A percentile compares a stretch with the other conserved stretches of the same genome.
phyloP scores from a whole-genome alignment of 2,888 invertebrate species.

The Pterobdella sp. region DNA sequence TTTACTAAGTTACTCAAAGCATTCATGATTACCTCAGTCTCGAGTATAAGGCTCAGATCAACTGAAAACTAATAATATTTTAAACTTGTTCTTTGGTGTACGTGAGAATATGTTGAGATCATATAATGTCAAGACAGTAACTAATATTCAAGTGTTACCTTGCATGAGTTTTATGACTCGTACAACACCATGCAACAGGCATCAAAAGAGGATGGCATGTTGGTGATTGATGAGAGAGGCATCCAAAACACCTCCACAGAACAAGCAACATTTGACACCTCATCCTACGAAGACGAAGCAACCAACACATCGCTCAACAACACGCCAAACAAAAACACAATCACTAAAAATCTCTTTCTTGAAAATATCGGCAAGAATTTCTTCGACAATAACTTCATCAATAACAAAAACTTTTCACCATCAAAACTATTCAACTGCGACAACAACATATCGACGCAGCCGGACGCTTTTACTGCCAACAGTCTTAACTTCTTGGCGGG shows the following conservation, averaged over 20 bases:
- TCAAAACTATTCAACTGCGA: background rate
- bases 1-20: too few relatives aligned
- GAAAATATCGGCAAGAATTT: background rate
- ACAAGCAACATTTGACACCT: too few relatives aligned
- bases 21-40: too few relatives aligned
- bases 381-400: background rate
- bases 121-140: too few relatives aligned
- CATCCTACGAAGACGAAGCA: too few relatives aligned
- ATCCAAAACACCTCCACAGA: background rate
- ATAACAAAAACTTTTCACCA: background rate
- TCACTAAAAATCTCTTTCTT: background rate
- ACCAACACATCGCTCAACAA: background rate
- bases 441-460: slow-evolving; percentile 1
- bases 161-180: too few relatives aligned
- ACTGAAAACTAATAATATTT: background rate
- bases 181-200: too few relatives aligned
- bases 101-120: too few relatives aligned
- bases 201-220: too few relatives aligned
- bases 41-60: too few relatives aligned
- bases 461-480: background rate
- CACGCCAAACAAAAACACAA: background rate
- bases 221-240: background rate
- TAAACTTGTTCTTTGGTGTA: background rate
- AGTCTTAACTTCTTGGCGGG: slow-evolving; percentile 5
- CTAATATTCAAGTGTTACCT: too few relatives aligned